These are phyloP conservation scores for Percopsis omiscomaycus DNA, from an alignment of 2,797 vertebrate genomes.

Conservation along the genomic window DNA sequence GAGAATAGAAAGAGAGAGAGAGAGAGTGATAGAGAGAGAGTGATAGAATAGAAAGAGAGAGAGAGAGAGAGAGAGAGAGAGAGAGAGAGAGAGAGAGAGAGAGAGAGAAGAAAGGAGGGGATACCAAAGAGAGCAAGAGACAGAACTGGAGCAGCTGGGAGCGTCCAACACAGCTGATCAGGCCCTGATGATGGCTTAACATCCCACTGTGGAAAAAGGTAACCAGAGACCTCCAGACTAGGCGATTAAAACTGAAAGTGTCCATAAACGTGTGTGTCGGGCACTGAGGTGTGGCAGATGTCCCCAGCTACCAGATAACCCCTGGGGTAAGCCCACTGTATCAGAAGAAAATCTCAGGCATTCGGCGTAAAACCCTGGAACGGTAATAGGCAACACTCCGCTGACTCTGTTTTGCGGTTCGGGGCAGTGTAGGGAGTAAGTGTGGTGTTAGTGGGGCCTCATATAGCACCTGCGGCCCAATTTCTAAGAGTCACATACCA, in stretches of 20 bases:
- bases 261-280: slow-evolving; percentile 18
- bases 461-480: slow-evolving; percentile 69
- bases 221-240: slow-evolving; percentile 35
- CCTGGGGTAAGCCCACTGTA: neutral
- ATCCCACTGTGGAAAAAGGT: slow-evolving; percentile 36
- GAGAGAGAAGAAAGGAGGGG: slow-evolving; percentile 17
- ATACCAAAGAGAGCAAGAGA: slow-evolving; percentile 49
- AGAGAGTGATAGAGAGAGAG: neutral
- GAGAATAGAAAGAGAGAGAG: neutral
- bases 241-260: slow-evolving; percentile 26
- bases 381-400: neutral
- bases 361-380: neutral
- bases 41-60: neutral
- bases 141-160: slow-evolving; percentile 69
- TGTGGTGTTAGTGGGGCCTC: slow-evolving; percentile 37
- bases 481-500: slow-evolving; percentile 58
- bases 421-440: slow-evolving; percentile 1
- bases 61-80: neutral
- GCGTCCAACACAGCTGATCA: slow-evolving; percentile 74
- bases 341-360: slow-evolving; percentile 4
- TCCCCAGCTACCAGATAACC: slow-evolving; percentile 4
- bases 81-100: neutral
- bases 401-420: slow-evolving; percentile 15
- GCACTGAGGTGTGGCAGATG: slow-evolving; percentile 1
- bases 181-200: slow-evolving; percentile 56